Percentiles rank a stretch among this genome's conserved stretches.
These are phyloP conservation scores for Hippocampus abdominalis DNA, from an alignment of 2,113 vertebrate species.

Conservation along the genomic window DNA sequence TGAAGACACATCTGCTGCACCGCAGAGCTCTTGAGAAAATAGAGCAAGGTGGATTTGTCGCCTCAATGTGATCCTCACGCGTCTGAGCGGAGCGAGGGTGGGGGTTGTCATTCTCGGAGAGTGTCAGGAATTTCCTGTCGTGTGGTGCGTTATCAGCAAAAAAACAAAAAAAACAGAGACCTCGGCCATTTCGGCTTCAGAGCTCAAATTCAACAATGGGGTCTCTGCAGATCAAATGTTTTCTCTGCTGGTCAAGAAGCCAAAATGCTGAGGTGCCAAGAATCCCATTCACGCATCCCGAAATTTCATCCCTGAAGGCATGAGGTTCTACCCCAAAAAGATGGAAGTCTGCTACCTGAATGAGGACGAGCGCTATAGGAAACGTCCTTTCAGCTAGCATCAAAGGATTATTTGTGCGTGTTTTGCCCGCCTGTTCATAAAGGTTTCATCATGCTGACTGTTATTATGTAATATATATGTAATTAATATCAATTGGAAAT, in stretches of 20 bases:
- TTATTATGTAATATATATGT: too few relatives aligned
- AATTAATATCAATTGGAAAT: too few relatives aligned
- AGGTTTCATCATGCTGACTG: too few relatives aligned
- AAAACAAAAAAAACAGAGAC: conserved; percentile 58
- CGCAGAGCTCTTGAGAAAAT: conserved; percentile 1
- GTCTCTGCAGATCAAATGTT: conserved; percentile 62
- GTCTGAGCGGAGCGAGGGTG: background rate
- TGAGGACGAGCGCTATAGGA: too few relatives aligned
- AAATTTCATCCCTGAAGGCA: background rate
- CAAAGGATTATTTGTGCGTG: too few relatives aligned
- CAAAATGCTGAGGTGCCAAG: conserved; percentile 49
- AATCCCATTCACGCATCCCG: conserved; percentile 35
- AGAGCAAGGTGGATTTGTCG: background rate
- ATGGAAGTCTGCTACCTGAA: too few relatives aligned
- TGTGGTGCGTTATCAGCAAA: conserved; percentile 65
- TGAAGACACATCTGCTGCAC: conserved; percentile 7
- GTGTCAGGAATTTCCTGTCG: conserved; percentile 73
- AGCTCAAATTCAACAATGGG: conserved; percentile 57
- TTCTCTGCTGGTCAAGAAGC: conserved; percentile 39
- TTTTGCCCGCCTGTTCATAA: too few relatives aligned
- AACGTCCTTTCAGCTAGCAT: too few relatives aligned
- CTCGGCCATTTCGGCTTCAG: conserved; percentile 53
- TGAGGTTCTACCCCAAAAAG: too few relatives aligned
- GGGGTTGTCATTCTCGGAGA: conserved; percentile 27
- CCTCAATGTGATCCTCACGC: background rate